Base-by-base conservation (phyloP, 2,113 vertebrate genomes). In the Xiphophorus couchianus region DNA sequence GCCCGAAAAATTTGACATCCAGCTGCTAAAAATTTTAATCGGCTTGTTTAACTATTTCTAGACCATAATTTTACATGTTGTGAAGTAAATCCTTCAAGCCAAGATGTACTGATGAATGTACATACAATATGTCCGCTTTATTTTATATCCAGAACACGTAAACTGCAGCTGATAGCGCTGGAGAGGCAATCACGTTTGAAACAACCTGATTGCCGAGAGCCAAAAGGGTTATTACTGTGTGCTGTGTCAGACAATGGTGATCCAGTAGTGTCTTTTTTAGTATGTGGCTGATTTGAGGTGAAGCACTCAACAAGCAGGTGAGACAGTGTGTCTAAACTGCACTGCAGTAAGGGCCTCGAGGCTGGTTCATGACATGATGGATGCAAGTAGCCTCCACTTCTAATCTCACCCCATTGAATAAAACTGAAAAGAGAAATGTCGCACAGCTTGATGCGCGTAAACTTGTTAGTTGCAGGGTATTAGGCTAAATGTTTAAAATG, bases 401-500 rank as follows among this genome's bases (percentile, higher is more conserved):
- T 66, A 66, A 66, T 37, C 63, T 66, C 33, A 62, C 71, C 42
- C 72, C 29, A 64, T 72, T 69, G 27, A 80, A 66, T 42, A 35
- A 66, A 62, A 68, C 63, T 73, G 71, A 31, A 72, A 30, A 70
- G n/a, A 79, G 69, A 85, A 74, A 74, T 67, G 72, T 80, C 73
- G 80, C n/a, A 74, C 66, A 69, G 60, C 19, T 62, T 67, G 74
- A 76, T 79, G 60, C 1, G 71, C 58, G 66, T 73, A 44, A 79
- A 73, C 33, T 33, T 12, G 66, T 48, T 68, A 28, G 13, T 70
- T 83, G 61, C 9, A 10, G 58, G 71, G 60, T 39, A 68, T 73
- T 62, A 62, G 51, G 28, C 69, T 70, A 78, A 89, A 79, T 84
- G 66, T 71, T 60, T 71, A 66, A 84, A 64, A 84, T 84, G 63